Evolutionary conservation across 2,113 vertebrate species (phyloP), one percentile per base, ranked within the genome.

Genomic region (Pseudorhombus dupliciocellatus): DNA sequence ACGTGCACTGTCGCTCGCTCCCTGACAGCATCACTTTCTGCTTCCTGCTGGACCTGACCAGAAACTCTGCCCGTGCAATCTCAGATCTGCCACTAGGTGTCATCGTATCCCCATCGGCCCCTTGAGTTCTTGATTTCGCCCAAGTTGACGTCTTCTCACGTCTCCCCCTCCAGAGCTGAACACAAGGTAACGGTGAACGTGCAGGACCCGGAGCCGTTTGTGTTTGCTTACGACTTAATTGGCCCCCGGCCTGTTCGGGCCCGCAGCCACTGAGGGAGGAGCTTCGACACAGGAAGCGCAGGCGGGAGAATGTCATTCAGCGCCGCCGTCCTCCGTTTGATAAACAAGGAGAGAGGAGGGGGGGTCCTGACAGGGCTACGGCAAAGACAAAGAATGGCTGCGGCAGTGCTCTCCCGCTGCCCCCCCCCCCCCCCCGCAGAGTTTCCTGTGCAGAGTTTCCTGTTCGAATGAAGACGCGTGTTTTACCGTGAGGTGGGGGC

Each of bases 221-320:
- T 80, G 79, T 89, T 91, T 89, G 67, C 82, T 90, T 91, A 92
- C 85, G 86, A 90, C 90, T 90, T 92, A 92, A 93, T 90, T 84
- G 90, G 75, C 26, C 78, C 80, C 26, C 77, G 65, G 65, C 81
- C 75, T 87, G 80, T 89, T 73, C 75, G n/a, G 52, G 81, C 80
- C 79, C 68, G 86, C 85, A 87, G 82, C 83, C 84, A 52, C 89
- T 91, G 48, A 60, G 71, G 68, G 75, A 86, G 90, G 88, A 89
- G 88, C 86, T 84, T 88, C 90, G 89, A 88, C 90, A 92, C 91
- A 92, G 90, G 91, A 92, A 91, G 75, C 7, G 10, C n/a, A 72
- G 58, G 63, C 53, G 52, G 21, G 67, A 81, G 71, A 83, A 75
- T 84, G 83, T 89, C 88, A 85, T 83, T 88, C 86, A 78, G 75